Percentiles rank a stretch among this genome's conserved stretches.
These are phyloP conservation scores for Thereva nobilitata DNA, from an alignment of 2,888 invertebrate genomes.

Conservation along the genomic window DNA sequence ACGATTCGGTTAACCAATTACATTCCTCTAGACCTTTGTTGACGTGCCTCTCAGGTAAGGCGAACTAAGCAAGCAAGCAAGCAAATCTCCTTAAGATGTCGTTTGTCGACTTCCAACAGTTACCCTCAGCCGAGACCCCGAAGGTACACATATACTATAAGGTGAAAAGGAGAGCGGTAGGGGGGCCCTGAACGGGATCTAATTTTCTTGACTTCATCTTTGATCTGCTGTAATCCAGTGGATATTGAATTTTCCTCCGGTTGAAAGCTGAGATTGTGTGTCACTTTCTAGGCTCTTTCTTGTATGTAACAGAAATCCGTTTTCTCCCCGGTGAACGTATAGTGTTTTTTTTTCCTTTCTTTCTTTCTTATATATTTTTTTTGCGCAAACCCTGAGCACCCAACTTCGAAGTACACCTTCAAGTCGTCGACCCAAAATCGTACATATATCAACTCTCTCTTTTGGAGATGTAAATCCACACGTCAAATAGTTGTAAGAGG, in stretches of 20 bases:
- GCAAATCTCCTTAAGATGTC: conserved; percentile 19
- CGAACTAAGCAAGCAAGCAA: conserved; percentile 7
- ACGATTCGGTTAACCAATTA: conserved; percentile 24
- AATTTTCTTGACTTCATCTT: conserved; percentile 33
- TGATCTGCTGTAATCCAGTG: conserved; percentile 32
- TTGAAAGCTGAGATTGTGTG: conserved; percentile 10
- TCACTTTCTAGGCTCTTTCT: not conserved
- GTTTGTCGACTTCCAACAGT: not conserved
- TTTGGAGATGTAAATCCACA: conserved; percentile 30
- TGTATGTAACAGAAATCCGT: too few relatives aligned
- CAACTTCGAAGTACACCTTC: conserved; percentile 6
- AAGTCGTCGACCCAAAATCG: conserved; percentile 19
- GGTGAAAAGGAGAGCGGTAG: too few relatives aligned
- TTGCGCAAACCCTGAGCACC: not conserved
- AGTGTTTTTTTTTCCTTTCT: too few relatives aligned
- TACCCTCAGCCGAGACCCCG: too few relatives aligned
- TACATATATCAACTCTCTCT: conserved; percentile 17
- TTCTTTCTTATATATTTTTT: too few relatives aligned
- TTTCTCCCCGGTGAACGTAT: too few relatives aligned
- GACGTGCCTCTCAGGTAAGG: conserved; percentile 2
- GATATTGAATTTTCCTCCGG: conserved; percentile 33
- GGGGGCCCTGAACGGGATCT: not conserved
- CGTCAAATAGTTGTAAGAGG: conserved; percentile 32
- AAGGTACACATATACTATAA: too few relatives aligned
- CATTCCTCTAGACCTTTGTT: not conserved